Evolutionary conservation across 2,113 vertebrate species (phyloP), one percentile per base, ranked within the genome.

Genomic region (Aegithalos caudatus): DNA sequence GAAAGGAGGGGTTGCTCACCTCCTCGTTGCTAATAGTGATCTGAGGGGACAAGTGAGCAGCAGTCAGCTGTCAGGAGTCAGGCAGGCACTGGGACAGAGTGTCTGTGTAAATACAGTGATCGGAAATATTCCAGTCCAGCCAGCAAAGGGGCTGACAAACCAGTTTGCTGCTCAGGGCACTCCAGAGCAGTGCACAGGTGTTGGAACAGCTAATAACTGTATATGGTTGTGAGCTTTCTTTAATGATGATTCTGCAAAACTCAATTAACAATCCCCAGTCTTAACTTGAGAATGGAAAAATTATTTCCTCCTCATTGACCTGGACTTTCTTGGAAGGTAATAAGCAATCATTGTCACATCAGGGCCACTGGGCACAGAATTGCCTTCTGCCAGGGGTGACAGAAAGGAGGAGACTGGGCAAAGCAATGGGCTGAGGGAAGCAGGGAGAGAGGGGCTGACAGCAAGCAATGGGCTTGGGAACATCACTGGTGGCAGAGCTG

Each of bases 1-100:
- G 58, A 84, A 99, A 96, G 51, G 99, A 98, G 25, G 98, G 98
- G 27, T 98, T 98, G 29, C 90, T 97, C 70, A 98, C 95, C 44
- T 98, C 98, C 45, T 98, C 97, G 1, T 98, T 98, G 17, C 88
- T 96, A n/a, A 99, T 79, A 4, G 97, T 98, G 90, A 98, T 98
- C 98, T 98, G 89, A 61, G 78, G 33, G 82, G 92, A 97, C 57
- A 98, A 92, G 90, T 5, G 65, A 83, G 95, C 60, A 62, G 79
- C 3, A 91, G 54, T 88, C 91, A 94, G 71, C 65, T 85, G 6
- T 71, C 7, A 15, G 45, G 35, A 35, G 19, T 40, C 33, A 71
- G 47, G 18, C 47, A 67, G 65, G 53, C 9, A 4, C 66, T 38
- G 21, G 10, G 40, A 12, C 48, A 84, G 35, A 53, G n/a, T 31